Conservation (phyloP, 2,797 vertebrate genomes). For the Psittacula echo region DNA sequence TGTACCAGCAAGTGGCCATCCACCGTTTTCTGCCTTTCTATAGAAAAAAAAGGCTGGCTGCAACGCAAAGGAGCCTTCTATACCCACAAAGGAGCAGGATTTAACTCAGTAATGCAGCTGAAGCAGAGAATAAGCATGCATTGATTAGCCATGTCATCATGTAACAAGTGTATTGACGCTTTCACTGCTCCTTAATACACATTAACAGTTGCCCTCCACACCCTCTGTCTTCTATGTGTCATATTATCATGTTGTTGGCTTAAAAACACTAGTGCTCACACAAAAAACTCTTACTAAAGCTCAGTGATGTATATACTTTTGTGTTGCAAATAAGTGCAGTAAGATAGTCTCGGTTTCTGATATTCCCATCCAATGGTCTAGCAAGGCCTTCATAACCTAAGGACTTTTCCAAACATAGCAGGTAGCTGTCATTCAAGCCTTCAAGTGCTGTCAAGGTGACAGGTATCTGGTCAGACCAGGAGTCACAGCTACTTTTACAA, state of each 20-base stretch:
- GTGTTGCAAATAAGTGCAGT: not conserved
- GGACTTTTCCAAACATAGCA: not conserved
- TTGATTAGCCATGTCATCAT: not conserved
- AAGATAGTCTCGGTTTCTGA: not conserved
- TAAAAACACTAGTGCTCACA: not conserved
- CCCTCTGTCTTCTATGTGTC: not conserved
- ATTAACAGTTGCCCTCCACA: not conserved
- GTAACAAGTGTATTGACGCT: not conserved
- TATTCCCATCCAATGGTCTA: not conserved
- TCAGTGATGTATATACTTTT: not conserved
- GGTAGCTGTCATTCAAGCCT: not conserved
- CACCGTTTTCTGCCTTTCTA: not conserved
- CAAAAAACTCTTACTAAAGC: not conserved
- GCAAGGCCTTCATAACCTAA: not conserved
- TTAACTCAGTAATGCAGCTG: not conserved
- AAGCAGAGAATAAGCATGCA: not conserved
- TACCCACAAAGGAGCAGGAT: not conserved
- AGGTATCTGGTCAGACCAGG: not conserved
- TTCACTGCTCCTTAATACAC: not conserved
- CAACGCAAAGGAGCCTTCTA: not conserved
- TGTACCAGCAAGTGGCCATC: not conserved
- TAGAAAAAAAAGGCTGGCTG: not conserved
- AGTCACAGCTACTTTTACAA: constrained; percentile 29
- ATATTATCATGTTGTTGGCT: not conserved
- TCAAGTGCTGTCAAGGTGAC: not conserved